Conservation (phyloP, 2,888 invertebrate species). For the Agrotis exclamationis region DNA sequence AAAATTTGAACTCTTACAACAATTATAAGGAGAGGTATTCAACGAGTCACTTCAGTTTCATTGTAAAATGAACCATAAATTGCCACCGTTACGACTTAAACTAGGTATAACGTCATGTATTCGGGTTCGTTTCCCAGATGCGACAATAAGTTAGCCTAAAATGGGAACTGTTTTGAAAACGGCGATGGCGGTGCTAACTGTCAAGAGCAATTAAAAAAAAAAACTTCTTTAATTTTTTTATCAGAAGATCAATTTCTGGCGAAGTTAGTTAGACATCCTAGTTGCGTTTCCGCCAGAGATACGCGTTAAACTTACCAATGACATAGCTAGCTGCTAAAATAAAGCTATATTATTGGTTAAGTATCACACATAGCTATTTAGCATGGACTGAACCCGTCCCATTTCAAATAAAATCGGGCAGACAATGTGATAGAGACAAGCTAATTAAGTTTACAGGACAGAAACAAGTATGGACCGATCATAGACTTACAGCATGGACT, state of each 20-base stretch:
- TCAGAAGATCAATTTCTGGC: too few relatives aligned
- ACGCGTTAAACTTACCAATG: neutral
- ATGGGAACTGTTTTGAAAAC: slow-evolving; percentile 39
- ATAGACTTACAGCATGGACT: too few relatives aligned
- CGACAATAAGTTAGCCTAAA: slow-evolving; percentile 17
- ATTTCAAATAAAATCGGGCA: too few relatives aligned
- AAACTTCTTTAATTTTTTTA: too few relatives aligned
- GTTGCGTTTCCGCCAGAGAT: neutral
- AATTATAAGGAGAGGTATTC: neutral
- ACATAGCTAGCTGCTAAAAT: neutral
- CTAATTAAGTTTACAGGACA: too few relatives aligned
- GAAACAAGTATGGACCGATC: too few relatives aligned
- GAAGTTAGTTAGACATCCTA: neutral
- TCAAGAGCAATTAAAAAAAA: slow-evolving; percentile 11
- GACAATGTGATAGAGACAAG: too few relatives aligned
- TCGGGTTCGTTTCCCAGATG: slow-evolving; percentile 17
- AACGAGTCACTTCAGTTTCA: neutral
- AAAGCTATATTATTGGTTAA: neutral
- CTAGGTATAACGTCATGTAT: slow-evolving; percentile 16
- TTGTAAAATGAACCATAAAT: slow-evolving; percentile 20
- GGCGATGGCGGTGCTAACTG: slow-evolving; percentile 28
- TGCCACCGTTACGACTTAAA: slow-evolving; percentile 2
- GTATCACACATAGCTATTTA: neutral
- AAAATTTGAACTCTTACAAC: slow-evolving; percentile 12
- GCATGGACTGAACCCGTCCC: too few relatives aligned